phyloP scores from a whole-genome alignment of 2,797 vertebrate genomes.

The Crocodylus rhombifer region DNA sequence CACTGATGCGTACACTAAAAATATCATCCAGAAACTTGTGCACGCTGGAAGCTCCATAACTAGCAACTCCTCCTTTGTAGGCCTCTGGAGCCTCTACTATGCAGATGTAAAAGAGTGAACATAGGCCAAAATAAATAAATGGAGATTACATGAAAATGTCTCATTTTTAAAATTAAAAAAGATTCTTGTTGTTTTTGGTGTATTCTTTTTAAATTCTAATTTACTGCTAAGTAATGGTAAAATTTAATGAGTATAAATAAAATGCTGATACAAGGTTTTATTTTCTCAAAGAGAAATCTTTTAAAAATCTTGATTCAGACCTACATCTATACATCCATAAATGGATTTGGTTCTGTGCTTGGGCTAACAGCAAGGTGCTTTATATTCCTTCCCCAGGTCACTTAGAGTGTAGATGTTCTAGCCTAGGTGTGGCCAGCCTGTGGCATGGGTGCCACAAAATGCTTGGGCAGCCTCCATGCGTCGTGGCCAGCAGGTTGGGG shows the following conservation, averaged over 20 bases:
- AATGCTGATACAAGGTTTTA: neutral
- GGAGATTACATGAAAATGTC: fast-evolving
- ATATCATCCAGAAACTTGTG: neutral
- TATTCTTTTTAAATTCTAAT: neutral
- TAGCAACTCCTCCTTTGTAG: neutral
- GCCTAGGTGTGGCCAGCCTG: no score
- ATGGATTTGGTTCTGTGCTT: neutral
- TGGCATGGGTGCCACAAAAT: no score
- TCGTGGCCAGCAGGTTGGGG: no score
- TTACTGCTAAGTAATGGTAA: neutral
- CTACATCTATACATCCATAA: no score
- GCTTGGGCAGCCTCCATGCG: no score
- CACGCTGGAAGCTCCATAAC: neutral
- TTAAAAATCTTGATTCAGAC: neutral
- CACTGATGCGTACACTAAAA: neutral
- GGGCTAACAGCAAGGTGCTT: neutral
- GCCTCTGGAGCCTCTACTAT: neutral
- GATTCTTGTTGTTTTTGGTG: neutral
- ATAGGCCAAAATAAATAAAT: neutral
- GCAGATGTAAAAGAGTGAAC: neutral
- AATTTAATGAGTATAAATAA: neutral
- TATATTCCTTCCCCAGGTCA: neutral
- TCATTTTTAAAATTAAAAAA: neutral
- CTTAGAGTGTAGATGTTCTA: neutral
- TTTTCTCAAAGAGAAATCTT: neutral